Evolutionary conservation across 2,888 invertebrate species (phyloP).

Genomic region (Notodonta ziczac): DNA sequence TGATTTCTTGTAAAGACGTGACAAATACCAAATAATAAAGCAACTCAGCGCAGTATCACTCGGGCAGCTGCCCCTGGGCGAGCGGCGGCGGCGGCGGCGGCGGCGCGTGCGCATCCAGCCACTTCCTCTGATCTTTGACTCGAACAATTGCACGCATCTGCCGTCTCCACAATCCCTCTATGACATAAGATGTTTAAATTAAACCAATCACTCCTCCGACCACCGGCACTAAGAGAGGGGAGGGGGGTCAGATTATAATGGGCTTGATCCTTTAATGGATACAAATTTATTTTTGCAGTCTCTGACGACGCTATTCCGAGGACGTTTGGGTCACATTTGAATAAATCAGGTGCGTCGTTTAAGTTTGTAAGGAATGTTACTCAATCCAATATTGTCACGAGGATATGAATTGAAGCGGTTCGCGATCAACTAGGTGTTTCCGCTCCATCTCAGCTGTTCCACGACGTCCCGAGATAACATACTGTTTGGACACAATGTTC

Average conservation of each 20-base stretch:
- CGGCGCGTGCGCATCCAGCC: slow-evolving; percentile 66
- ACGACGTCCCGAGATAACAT: slow-evolving; percentile 43
- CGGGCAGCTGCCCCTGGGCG: slow-evolving; percentile 35
- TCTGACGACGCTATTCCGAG: slow-evolving; percentile 13
- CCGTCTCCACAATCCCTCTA: slow-evolving; percentile 56
- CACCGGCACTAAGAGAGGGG: slow-evolving; percentile 34
- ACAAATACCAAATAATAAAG: slow-evolving; percentile 57
- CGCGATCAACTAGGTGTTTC: slow-evolving; percentile 81
- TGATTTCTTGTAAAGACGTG: slow-evolving; percentile 34
- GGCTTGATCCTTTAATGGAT: slow-evolving; percentile 38
- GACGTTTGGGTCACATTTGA: slow-evolving; percentile 15
- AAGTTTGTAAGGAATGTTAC: slow-evolving; percentile 74
- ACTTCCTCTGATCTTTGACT: slow-evolving; percentile 85
- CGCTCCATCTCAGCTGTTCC: slow-evolving; percentile 71
- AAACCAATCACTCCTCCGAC: slow-evolving; percentile 54
- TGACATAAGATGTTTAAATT: slow-evolving; percentile 68
- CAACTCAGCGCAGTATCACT: slow-evolving; percentile 27
- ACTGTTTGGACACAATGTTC: slow-evolving; percentile 50
- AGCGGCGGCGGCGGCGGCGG: slow-evolving; percentile 23
- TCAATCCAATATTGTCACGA: slow-evolving; percentile 80
- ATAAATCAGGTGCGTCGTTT: slow-evolving; percentile 17
- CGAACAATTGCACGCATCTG: slow-evolving; percentile 79
- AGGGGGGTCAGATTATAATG: slow-evolving; percentile 51
- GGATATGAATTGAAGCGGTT: slow-evolving; percentile 83
- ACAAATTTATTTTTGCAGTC: slow-evolving; percentile 42